Percentiles rank a stretch among this genome's conserved stretches.
These are phyloP conservation scores for Serripes groenlandicus DNA, from an alignment of 2,888 invertebrate species.

Conservation along the genomic window DNA sequence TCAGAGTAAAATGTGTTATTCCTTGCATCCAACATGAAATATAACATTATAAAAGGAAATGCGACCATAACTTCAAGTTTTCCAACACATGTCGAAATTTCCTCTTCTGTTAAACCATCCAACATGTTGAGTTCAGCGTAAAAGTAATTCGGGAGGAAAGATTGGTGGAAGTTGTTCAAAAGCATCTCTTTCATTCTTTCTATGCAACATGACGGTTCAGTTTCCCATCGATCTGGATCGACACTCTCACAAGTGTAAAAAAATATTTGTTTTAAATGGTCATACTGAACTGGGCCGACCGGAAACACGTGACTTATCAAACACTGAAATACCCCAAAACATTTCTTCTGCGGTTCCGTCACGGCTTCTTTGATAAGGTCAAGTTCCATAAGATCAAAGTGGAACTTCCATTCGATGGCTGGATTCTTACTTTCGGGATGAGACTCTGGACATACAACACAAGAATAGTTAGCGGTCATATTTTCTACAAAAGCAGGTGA, in stretches of 20 bases:
- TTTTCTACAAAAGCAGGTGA: neutral
- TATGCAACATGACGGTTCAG: neutral
- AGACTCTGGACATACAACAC: neutral
- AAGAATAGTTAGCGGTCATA: neutral
- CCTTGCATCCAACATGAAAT: neutral
- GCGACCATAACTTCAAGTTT: neutral
- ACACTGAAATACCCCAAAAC: neutral
- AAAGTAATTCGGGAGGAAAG: slow-evolving; percentile 16
- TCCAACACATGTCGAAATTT: neutral
- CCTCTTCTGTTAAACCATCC: neutral
- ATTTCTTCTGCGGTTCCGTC: slow-evolving; percentile 7
- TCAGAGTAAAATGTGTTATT: neutral
- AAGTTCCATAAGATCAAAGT: slow-evolving; percentile 1
- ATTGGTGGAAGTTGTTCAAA: neutral
- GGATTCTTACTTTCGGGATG: neutral
- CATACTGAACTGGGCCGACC: neutral
- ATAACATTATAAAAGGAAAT: neutral
- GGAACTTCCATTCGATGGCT: slow-evolving; percentile 14
- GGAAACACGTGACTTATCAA: neutral
- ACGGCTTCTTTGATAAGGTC: neutral
- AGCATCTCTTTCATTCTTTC: neutral
- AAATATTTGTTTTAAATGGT: slow-evolving; percentile 18
- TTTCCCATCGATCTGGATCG: neutral
- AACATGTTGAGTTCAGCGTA: neutral
- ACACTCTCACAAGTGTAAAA: slow-evolving; percentile 14